phyloP scores from a whole-genome alignment of 2,888 invertebrate genomes.

The Laspeyria flexula region DNA sequence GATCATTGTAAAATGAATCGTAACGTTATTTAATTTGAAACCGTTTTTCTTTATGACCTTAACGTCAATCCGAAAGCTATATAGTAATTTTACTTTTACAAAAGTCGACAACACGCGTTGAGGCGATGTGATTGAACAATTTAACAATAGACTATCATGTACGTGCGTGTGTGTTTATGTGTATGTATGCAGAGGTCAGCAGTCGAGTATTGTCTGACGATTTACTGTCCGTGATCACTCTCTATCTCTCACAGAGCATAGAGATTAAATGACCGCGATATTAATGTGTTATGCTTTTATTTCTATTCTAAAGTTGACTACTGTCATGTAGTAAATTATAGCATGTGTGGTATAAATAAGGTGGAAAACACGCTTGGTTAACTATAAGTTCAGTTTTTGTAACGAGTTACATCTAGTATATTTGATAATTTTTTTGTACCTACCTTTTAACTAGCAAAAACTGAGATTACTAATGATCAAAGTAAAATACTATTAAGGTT shows the following conservation, averaged over 20 bases:
- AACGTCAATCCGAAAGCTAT: not conserved
- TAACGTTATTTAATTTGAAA: not conserved
- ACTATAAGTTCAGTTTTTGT: no score
- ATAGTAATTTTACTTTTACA: constrained; percentile 9
- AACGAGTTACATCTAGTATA: no score
- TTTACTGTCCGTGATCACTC: constrained; percentile 32
- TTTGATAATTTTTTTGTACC: no score
- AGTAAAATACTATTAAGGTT: no score
- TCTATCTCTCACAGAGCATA: constrained; percentile 15
- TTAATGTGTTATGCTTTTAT: constrained; percentile 2
- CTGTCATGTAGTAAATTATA: no score
- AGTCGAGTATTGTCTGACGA: constrained; percentile 42
- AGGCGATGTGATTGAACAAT: constrained; percentile 37
- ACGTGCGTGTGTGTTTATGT: not conserved
- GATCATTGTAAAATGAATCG: not conserved
- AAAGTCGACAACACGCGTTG: constrained; percentile 13
- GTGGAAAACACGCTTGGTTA: no score
- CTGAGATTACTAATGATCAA: no score
- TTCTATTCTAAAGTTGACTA: not conserved
- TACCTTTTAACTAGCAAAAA: no score
- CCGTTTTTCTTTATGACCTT: constrained; percentile 1
- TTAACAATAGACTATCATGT: constrained; percentile 43
- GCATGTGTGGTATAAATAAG: no score
- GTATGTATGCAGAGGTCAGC: constrained; percentile 36
- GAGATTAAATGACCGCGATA: not conserved